These are phyloP conservation scores for Zaprionus gabonicus DNA, from an alignment of 1,140 invertebrate species.

Conservation along the genomic window DNA sequence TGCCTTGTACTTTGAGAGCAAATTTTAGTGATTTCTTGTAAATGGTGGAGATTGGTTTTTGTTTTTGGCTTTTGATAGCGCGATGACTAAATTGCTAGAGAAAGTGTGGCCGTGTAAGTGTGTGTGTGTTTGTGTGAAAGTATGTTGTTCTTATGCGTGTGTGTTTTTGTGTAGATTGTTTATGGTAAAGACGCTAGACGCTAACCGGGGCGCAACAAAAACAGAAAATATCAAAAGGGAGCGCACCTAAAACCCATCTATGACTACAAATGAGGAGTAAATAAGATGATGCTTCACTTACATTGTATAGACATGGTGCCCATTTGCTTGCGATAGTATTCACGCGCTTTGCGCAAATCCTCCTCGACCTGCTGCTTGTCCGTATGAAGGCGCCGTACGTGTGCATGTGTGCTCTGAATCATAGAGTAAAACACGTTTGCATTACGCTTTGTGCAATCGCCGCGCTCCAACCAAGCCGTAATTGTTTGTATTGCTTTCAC, in stretches of 20 bases:
- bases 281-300: conserved; percentile 87
- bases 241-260: conserved; percentile 68
- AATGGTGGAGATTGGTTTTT: conserved; percentile 44
- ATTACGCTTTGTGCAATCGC: conserved; percentile 95
- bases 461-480: conserved; percentile 94
- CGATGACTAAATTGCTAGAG: conserved; percentile 74
- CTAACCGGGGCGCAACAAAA: conserved; percentile 51
- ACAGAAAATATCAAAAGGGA: conserved; percentile 65
- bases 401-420: conserved; percentile 96
- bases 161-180: conserved; percentile 50
- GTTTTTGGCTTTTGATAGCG: conserved; percentile 52
- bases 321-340: conserved; percentile 92
- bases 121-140: conserved; percentile 45
- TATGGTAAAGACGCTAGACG: conserved; percentile 66
- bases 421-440: conserved; percentile 96
- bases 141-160: conserved; percentile 34
- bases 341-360: conserved; percentile 92
- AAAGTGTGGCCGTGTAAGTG: conserved; percentile 43
- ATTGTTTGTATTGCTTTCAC: conserved; percentile 92
- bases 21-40: conserved; percentile 68
- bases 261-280: conserved; percentile 47
- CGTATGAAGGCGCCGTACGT: conserved; percentile 92
- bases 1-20: conserved; percentile 59
- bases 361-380: conserved; percentile 95
- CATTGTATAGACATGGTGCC: conserved; percentile 92